Evolutionary conservation across 2,797 vertebrate species (phyloP).

Genomic region (Oreochromis mossambicus): DNA sequence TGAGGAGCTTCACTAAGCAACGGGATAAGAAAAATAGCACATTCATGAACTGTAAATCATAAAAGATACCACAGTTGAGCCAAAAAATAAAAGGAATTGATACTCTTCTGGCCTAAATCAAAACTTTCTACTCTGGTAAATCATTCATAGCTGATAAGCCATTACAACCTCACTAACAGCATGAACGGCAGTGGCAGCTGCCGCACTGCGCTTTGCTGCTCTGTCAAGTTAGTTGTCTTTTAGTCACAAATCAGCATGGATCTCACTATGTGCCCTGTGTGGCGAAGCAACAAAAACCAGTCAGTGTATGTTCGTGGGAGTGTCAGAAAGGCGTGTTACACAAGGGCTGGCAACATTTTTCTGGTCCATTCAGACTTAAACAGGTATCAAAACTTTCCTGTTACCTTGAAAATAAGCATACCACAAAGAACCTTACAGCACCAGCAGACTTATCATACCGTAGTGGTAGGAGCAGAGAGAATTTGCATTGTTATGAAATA

Average conservation of each 20-base stretch:
- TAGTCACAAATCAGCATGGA: not conserved
- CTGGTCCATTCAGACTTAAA: not conserved
- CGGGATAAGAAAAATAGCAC: not conserved
- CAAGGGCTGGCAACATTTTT: not conserved
- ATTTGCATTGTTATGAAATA: not conserved
- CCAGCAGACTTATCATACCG: not conserved
- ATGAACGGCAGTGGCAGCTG: not conserved
- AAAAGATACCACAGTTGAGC: not conserved
- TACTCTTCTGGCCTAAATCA: not conserved
- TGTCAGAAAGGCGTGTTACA: slow-evolving; percentile 7
- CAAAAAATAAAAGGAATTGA: not conserved
- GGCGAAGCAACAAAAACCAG: not conserved
- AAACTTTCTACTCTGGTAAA: slow-evolving; percentile 5
- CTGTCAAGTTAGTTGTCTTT: not conserved
- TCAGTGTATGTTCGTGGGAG: slow-evolving; percentile 1
- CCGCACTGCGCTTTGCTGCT: not conserved
- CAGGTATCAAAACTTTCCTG: not conserved
- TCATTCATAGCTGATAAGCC: slow-evolving; percentile 34
- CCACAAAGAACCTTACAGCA: not conserved
- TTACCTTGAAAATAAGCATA: not conserved
- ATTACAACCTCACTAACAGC: not conserved
- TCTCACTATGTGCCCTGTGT: not conserved
- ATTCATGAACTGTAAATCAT: not conserved
- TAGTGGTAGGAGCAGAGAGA: not conserved
- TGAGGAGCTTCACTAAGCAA: not conserved